Conservation (phyloP, 2,888 invertebrate genomes). For the Ormyrus rosae region DNA sequence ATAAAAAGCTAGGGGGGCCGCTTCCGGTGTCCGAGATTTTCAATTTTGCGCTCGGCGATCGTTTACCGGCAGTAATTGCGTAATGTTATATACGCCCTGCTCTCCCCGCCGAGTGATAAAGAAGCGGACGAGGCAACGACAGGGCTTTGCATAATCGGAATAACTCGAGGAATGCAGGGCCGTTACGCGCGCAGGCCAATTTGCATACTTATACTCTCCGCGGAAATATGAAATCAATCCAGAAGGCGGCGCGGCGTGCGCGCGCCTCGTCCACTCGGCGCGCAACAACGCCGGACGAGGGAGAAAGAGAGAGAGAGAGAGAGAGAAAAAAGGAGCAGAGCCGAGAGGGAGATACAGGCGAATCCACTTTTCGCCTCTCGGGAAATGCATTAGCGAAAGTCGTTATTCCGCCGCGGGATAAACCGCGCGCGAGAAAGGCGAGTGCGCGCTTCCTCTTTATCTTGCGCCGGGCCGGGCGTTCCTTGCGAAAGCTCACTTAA, state of each 20-base stretch:
- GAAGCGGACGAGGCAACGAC: conserved; percentile 33
- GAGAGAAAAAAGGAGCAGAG: conserved; percentile 2
- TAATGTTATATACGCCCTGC: conserved; percentile 27
- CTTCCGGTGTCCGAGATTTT: conserved; percentile 46
- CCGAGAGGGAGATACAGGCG: conserved; percentile 55
- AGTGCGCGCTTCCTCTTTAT: conserved; percentile 12
- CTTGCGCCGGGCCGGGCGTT: neutral
- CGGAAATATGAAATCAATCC: conserved; percentile 64
- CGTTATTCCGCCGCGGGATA: conserved; percentile 54
- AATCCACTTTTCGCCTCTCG: conserved; percentile 57
- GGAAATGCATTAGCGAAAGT: conserved; percentile 60
- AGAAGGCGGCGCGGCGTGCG: conserved; percentile 31
- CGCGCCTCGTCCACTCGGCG: too few relatives aligned
- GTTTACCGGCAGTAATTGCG: conserved; percentile 46
- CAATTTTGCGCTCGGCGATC: conserved; percentile 42
- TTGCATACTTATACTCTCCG: conserved; percentile 60
- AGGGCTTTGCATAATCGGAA: conserved; percentile 60
- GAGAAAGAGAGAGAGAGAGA: conserved; percentile 18
- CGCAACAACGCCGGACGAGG: neutral
- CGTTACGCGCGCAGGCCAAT: conserved; percentile 38
- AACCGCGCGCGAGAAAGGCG: neutral
- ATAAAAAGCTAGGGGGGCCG: too few relatives aligned
- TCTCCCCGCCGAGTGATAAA: conserved; percentile 43
- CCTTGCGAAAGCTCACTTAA: conserved; percentile 14
- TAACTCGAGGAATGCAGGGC: conserved; percentile 56